A percentile compares a stretch with the other conserved stretches of the same genome.
These are phyloP conservation scores for Archocentrus centrarchus DNA, from an alignment of 2,113 vertebrate genomes.

Conservation along the genomic window DNA sequence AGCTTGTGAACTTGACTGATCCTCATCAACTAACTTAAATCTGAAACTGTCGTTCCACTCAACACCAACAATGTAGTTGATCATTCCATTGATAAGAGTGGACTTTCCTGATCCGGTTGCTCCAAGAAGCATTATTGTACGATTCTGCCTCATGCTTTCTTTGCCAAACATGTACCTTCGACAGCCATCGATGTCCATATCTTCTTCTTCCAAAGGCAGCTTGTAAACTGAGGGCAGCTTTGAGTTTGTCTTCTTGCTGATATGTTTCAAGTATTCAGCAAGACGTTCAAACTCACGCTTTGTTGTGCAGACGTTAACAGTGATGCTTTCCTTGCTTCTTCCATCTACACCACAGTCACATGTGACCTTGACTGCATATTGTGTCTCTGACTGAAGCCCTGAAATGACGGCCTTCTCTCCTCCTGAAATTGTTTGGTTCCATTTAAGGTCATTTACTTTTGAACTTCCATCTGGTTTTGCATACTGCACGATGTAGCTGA, in stretches of 20 bases:
- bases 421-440: not conserved
- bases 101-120: constrained; percentile 18
- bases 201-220: constrained; percentile 17
- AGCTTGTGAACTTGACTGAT: constrained; percentile 19
- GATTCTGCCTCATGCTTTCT: constrained; percentile 29
- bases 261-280: constrained; percentile 4
- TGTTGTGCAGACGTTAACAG: constrained; percentile 11
- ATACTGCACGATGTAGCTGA: constrained; percentile 20
- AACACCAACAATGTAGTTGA: constrained; percentile 50
- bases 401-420: constrained; percentile 5
- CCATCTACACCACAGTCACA: constrained; percentile 55
- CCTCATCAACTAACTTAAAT: constrained; percentile 26
- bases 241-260: not conserved
- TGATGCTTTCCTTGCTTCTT: constrained; percentile 47
- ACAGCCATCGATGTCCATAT: constrained; percentile 26
- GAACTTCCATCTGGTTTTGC: not conserved
- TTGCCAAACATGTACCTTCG: not conserved
- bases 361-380: constrained; percentile 47
- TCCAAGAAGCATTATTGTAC: constrained; percentile 34
- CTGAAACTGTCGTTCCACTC: not conserved
- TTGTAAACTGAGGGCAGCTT: constrained; percentile 15
- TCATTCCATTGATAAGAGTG: constrained; percentile 45
- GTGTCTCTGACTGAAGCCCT: constrained; percentile 31
- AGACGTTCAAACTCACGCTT: not conserved
- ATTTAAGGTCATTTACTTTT: not conserved